Evolutionary conservation across 2,888 invertebrate genomes (phyloP).

Genomic region (Limenitis camilla): DNA sequence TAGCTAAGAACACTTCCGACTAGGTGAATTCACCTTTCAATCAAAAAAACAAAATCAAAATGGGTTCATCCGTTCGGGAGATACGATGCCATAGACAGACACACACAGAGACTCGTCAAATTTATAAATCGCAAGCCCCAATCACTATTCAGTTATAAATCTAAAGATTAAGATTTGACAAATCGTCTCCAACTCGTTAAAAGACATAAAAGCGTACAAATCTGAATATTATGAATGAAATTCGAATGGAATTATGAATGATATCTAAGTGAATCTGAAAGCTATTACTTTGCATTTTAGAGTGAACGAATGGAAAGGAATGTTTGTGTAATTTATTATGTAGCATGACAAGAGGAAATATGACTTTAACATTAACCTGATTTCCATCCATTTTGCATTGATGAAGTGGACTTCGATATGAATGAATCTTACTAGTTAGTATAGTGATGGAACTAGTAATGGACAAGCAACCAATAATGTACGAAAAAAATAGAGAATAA

Average conservation of each 20-base stretch:
- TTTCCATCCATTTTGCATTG: constrained; percentile 18
- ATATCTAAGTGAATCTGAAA: constrained; percentile 7
- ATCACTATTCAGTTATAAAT: too few species aligned
- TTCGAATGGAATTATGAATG: constrained; percentile 10
- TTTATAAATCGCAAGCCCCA: too few species aligned
- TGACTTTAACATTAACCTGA: constrained; percentile 25
- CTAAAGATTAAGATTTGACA: not conserved
- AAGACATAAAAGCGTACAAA: constrained; percentile 1
- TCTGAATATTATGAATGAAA: constrained; percentile 4
- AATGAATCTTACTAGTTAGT: too few species aligned
- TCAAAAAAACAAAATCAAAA: too few species aligned
- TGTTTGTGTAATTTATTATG: constrained; percentile 20
- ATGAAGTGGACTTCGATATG: constrained; percentile 13
- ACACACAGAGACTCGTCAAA: too few species aligned
- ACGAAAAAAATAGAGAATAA: too few species aligned
- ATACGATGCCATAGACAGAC: too few species aligned
- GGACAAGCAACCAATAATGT: too few species aligned
- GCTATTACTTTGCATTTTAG: constrained; percentile 11
- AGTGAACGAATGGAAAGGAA: not conserved
- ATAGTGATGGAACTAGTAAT: too few species aligned
- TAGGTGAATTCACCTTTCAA: too few species aligned
- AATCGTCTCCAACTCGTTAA: constrained; percentile 1
- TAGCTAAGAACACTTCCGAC: too few species aligned
- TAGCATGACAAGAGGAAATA: constrained; percentile 28
- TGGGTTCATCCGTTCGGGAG: too few species aligned